Evolutionary conservation across 2,113 vertebrate species (phyloP).

Genomic region (Pionites leucogaster): DNA sequence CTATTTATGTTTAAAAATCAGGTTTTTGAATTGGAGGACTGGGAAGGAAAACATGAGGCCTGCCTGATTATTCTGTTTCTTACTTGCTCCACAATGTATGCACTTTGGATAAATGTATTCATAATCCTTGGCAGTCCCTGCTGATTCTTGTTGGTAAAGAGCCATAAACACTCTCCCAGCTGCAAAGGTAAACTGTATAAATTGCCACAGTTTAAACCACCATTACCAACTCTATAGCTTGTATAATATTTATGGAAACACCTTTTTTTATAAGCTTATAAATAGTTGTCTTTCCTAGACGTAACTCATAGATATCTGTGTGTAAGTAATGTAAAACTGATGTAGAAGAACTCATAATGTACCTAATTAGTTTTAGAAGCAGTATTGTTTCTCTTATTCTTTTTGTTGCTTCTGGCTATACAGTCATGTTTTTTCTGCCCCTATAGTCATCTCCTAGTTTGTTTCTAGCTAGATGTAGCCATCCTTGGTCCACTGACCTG

Average conservation of each 20-base stretch:
- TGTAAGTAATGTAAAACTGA: not conserved
- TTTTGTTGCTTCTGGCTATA: not conserved
- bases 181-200: not conserved
- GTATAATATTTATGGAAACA: not conserved
- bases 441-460: not conserved
- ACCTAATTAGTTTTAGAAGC: not conserved
- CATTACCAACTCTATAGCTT: not conserved
- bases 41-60: fast-evolving
- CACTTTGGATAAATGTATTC: not conserved
- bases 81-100: not conserved
- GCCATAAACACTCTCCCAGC: not conserved
- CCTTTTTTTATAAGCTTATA: not conserved
- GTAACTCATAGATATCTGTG: not conserved
- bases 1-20: not conserved
- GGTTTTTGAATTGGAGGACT: not conserved
- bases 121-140: not conserved
- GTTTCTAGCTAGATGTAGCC: not conserved
- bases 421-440: not conserved
- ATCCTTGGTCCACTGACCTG: not conserved
- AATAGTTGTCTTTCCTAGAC: not conserved
- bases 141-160: not conserved
- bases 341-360: not conserved
- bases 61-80: not conserved
- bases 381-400: not conserved
- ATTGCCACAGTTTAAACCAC: not conserved